Conservation (phyloP, 2,797 vertebrate genomes). For the Melanogrammus aeglefinus region DNA sequence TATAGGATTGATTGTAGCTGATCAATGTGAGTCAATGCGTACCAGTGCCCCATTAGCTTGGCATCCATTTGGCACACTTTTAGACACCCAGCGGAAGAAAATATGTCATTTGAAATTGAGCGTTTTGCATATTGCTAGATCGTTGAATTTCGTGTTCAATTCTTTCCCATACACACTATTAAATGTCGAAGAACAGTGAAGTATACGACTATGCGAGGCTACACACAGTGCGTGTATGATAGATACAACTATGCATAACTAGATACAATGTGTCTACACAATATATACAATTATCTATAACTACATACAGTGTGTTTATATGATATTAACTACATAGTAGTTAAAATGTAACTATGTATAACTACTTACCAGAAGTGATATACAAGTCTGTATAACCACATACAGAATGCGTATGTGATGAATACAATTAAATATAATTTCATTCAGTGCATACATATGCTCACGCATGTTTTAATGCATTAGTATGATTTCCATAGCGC, state of each 20-base stretch:
- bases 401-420: not conserved
- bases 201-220: too few species aligned
- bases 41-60: not conserved
- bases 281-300: not conserved
- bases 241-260: not conserved
- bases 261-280: not conserved
- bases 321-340: not conserved
- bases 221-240: too few species aligned
- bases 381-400: not conserved
- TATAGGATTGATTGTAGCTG: not conserved
- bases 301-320: not conserved
- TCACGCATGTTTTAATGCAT: not conserved
- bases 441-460: not conserved
- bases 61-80: not conserved
- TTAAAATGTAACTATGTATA: too few species aligned
- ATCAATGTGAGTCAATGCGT: not conserved
- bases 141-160: not conserved
- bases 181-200: too few species aligned
- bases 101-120: not conserved
- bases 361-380: too few species aligned
- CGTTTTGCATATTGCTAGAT: not conserved
- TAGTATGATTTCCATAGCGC: conserved; percentile 6
- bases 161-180: too few species aligned
- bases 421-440: not conserved
- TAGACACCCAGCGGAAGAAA: not conserved